Evolutionary conservation across 2,113 vertebrate species (phyloP), one percentile per base, ranked within the genome.

Genomic region (Cynopterus brachyotis): DNA sequence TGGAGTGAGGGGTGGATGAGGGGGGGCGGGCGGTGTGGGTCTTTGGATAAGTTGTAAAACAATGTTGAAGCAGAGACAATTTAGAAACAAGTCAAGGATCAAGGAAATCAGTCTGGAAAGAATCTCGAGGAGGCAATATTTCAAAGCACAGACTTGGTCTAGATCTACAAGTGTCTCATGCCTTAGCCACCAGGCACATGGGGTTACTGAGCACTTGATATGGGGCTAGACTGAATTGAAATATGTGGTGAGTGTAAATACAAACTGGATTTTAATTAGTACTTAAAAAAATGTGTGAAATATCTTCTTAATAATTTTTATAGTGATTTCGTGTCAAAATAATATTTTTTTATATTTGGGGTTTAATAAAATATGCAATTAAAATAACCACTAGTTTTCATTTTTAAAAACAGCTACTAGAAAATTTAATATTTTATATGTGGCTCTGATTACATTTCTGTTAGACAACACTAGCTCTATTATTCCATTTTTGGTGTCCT

Each of bases 351-450:
- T 67, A 22, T 79, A 85, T 73, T 83, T 88, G 3, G 16, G 11
- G 28, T 59, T 91, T 59, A 91, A 85, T 70, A 59, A 76, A 84
- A 32, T 45, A 75, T 5, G 30, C 6, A 17, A 7, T 57, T 69
- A 90, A 90, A 20, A 47, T 69, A 37, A 60, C 40, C 12, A 37
- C 15, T 76, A 20, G 7, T 35, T 92, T 86, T 66, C 40, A 53
- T 11, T 94, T 94, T 92, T 47, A 20, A 93, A 82, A 90, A 75
- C 28, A n/a, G 16, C 9, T 47, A 69, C 13, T 12, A 32, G 45
- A 79, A 80, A 97, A 66, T 95, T 45, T 82, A 76, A 26, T 81
- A 80, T n/a, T 91, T 66, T 55, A 72, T 70, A 69, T 50, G 1
- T 89, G n/a, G 42, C 9, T 76, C 9, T 80, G 24, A 30, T 76